Evolutionary conservation across 2,113 vertebrate genomes (phyloP), one percentile per base, ranked within the genome.

Genomic region (Erpornis zantholeuca): DNA sequence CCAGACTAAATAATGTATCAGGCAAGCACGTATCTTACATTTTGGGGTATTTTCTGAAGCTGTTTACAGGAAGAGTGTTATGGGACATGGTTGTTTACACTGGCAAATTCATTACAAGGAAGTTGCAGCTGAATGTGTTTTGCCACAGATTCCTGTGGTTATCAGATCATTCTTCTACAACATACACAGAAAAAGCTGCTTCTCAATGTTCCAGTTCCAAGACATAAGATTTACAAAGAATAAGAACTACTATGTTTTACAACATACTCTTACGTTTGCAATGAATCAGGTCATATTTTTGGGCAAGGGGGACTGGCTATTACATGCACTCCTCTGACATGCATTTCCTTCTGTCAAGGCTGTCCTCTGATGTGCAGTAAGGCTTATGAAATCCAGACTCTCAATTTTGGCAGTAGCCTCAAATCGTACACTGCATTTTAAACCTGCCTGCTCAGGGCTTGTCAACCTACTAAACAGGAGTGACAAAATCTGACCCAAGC

Each of bases 31-130:
- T 21, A 38, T 50, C 60, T 52, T 22, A 20, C 53, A 52, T 20
- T 38, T 53, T 38, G 36, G 56, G 64, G 15, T 70, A 35, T 64
- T 66, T 95, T 83, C 60, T 82, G 50, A 45, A 69, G 13, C 35
- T 73, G 42, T 77, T 95, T 77, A 69, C 75, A 94, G 90, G 94
- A 95, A 94, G 53, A 76, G 78, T 15, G 31, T 79, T 23, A 45
- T 0, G 36, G 61, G 60, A 65, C 33, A 6, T 1, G 1, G 71
- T 14, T 94, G 90, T 91, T 95, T 93, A 86, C 40, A 11, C 0
- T 92, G 91, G 91, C 82, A 94, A 81, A 73, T 28, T 47, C 65
- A 73, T 9, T 4, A 81, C 47, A 47, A 81, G 88, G 91, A 95
- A 93, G 80, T 23, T 83, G 80, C 76, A 93, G 86, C 69, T 77